Base-by-base conservation (phyloP, 2,113 vertebrate genomes). In the Leptobrachium ailaonicum region DNA sequence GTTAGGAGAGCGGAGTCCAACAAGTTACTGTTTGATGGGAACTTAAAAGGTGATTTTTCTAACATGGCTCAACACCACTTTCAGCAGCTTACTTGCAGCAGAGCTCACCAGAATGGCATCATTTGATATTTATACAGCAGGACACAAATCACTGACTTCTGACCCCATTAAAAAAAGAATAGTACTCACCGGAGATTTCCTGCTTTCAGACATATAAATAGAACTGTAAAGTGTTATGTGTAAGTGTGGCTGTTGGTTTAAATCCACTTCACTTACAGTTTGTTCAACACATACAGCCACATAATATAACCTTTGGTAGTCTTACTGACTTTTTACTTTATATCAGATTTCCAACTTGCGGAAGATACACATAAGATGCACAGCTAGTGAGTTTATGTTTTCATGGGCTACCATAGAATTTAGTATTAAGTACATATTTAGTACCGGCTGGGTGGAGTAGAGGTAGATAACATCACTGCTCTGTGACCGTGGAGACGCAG, bases 131-230 rank as follows among this genome's bases (percentile, higher is more conserved):
- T 79, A 72, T 79, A 79, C 11, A 66, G 62, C 60, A 64, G 60
- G 77, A 79, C 77, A 79, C 45, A 79, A 79, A 71, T 66, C 77
- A 72, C 77, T 79, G 77, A 79, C 69, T 79, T 71, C 32, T 72
- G 77, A 73, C 70, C 77, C 77, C 77, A 79, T 79, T 79, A 79
- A 64, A 77, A 60, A 77, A 79, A 50, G 47, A 8, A 42, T 54
- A 54, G 45, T 66, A 42, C 63, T 41, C 60, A 64, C 68, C 40
- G 40, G 70, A 79, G 69, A 79, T 53, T 69, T 72, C 14, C 53
- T 3, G 40, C 71, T 42, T 77, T 53, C 47, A 50, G n/a, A 71
- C 42, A 47, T 72, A 53, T 64, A 71, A 64, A 64, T 71, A 66
- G 69, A 12, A 72, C 2, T 60, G 14, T 14, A 41, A 47, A 40